A percentile compares a stretch with the other conserved stretches of the same genome.
These are phyloP conservation scores for Nebria ingens DNA, from an alignment of 1,140 invertebrate species.

Conservation along the genomic window DNA sequence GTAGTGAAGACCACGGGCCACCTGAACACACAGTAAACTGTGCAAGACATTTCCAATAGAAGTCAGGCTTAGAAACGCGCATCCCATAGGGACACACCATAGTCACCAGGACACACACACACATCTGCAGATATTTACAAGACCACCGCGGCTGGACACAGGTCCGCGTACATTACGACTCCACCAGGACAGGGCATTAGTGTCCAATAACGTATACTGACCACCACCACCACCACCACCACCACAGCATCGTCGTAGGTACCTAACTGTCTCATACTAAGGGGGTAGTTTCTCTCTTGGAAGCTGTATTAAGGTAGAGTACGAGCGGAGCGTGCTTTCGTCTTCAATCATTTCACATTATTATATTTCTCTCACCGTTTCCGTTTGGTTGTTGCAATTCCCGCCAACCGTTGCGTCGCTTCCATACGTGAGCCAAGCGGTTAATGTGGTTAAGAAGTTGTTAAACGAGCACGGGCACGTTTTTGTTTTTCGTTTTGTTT, in stretches of 20 bases:
- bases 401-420: neutral
- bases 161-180: constrained; percentile 18
- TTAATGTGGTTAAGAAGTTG: neutral
- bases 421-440: neutral
- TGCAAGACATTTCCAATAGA: neutral
- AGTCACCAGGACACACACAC: no score
- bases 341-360: no score
- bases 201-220: constrained; percentile 18
- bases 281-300: no score
- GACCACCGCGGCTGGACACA: neutral
- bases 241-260: no score
- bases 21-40: neutral
- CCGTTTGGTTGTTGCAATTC: no score
- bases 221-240: neutral
- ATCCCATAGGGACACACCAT: no score
- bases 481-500: neutral
- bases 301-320: no score
- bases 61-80: neutral
- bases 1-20: neutral
- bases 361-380: no score
- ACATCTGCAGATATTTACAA: neutral
- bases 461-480: neutral
- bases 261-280: no score
- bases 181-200: constrained; percentile 20
- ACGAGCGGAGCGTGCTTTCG: no score